Evolutionary conservation across 1,140 invertebrate genomes (phyloP).

Genomic region (Magallana ariakensis): DNA sequence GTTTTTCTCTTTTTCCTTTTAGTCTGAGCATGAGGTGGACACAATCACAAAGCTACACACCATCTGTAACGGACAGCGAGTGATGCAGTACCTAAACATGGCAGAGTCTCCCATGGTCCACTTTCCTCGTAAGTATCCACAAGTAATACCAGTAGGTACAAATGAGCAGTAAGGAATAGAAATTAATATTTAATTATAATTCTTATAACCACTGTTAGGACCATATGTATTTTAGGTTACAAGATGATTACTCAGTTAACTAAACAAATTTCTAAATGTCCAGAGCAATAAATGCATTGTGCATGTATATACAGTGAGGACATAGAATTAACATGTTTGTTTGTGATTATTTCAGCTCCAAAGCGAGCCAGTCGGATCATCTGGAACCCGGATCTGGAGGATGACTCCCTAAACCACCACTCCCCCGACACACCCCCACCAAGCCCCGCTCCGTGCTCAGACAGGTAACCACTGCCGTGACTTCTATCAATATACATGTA

Average conservation of each 20-base stretch:
- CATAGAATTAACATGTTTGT: no score
- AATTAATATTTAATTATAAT: no score
- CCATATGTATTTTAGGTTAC: no score
- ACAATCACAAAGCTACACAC: constrained; percentile 63
- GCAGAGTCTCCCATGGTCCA: constrained; percentile 58
- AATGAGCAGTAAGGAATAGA: no score
- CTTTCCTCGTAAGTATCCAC: constrained; percentile 62
- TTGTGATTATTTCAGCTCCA: constrained; percentile 58
- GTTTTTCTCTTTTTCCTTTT: constrained; percentile 41
- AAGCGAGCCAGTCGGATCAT: constrained; percentile 51
- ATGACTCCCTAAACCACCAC: constrained; percentile 39
- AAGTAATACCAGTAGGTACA: no score
- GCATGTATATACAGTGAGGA: no score
- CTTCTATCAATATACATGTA: no score
- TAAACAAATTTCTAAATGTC: no score
- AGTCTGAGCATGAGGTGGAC: constrained; percentile 60
- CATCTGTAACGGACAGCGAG: constrained; percentile 61
- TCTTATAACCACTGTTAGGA: no score
- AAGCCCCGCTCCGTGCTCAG: constrained; percentile 49
- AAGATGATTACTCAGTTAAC: no score
- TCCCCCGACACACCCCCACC: constrained; percentile 29
- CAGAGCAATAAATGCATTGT: no score
- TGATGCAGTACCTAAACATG: constrained; percentile 56
- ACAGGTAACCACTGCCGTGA: constrained; percentile 49
- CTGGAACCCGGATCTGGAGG: constrained; percentile 52